Evolutionary conservation across 37 sponge, comb jelly and placozoan genomes (phyloP), one percentile per base, ranked within the genome.

Genomic region (Beroe ovata): DNA sequence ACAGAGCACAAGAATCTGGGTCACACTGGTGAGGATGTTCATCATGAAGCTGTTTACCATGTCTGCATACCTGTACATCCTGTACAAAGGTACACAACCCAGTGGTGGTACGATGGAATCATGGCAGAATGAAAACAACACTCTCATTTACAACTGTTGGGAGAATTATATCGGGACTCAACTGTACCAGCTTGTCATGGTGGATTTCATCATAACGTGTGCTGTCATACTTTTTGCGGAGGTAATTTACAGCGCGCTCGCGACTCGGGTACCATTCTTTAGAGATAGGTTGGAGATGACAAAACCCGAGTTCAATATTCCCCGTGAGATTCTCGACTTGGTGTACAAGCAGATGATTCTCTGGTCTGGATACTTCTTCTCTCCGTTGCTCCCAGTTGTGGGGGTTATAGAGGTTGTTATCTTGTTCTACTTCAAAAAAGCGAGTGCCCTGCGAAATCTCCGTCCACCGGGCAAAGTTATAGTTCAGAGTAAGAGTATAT

Each of bases 341-440:
- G 84, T 77, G 8, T 40, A 77, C 84, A 77, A 77, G 38, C 84
- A 77, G 47, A 77, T 77, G 84, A 42, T 77, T 19, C 33, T 77
- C 28, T 77, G 84, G 84, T 42, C 54, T n/a, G 84, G 84, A 26
- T 77, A 21, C 28, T 77, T 36, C 84, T 77, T 77, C 33, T 30
- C 84, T 1, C 84, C 84, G 0, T 35, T 77, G 8, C 38, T 77
- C 1, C 84, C 84, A 4, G 84, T 77, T n/a, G 23, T 77, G 22
- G 84, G 36, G 22, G 84, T 42, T 11, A 11, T 77, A 19, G 84
- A 77, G 25, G 84, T 77, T 23, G 41, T 77, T 19, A 54, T 23
- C 54, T 42, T 77, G 1, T 77, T 77, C 28, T 77, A 77, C 54
- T 23, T 77, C 41, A 77, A 77, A 25, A 77, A 77, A 36, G 22